phyloP scores from a whole-genome alignment of 2,888 invertebrate genomes.

The Synergus itoensis region DNA sequence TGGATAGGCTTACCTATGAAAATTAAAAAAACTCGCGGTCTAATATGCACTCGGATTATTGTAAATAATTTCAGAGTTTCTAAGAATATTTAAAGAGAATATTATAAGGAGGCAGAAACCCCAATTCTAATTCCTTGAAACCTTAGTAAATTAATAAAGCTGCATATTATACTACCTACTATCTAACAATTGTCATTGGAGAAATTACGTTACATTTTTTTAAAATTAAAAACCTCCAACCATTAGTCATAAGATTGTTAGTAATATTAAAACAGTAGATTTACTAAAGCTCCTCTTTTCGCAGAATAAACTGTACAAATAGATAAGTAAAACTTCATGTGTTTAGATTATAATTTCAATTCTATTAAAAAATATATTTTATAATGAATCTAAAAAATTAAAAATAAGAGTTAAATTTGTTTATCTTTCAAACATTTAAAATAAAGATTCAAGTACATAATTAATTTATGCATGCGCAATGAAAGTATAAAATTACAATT shows the following conservation, averaged over 20 bases:
- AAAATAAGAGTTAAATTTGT: not conserved
- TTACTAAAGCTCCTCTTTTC: not conserved
- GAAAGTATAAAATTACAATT: not conserved
- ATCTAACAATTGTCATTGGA: not conserved
- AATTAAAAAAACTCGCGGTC: too few species aligned
- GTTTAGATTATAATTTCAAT: too few species aligned
- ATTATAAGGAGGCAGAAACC: not conserved
- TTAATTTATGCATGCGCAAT: not conserved
- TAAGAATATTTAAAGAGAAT: too few species aligned
- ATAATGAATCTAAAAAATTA: not conserved
- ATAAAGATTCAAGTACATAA: not conserved
- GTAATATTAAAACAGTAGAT: not conserved
- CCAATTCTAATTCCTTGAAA: not conserved
- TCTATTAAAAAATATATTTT: too few species aligned
- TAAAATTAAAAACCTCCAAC: not conserved
- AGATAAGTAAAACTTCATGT: too few species aligned
- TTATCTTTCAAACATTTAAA: not conserved
- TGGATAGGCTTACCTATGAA: too few species aligned
- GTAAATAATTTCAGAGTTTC: too few species aligned
- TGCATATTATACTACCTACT: not conserved
- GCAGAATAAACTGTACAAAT: not conserved
- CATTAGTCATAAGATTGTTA: not conserved
- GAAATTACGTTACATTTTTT: not conserved
- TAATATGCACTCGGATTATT: too few species aligned
- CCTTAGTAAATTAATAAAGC: not conserved